Evolutionary conservation across 2,888 invertebrate genomes (phyloP).

Genomic region (Globia sparganii): DNA sequence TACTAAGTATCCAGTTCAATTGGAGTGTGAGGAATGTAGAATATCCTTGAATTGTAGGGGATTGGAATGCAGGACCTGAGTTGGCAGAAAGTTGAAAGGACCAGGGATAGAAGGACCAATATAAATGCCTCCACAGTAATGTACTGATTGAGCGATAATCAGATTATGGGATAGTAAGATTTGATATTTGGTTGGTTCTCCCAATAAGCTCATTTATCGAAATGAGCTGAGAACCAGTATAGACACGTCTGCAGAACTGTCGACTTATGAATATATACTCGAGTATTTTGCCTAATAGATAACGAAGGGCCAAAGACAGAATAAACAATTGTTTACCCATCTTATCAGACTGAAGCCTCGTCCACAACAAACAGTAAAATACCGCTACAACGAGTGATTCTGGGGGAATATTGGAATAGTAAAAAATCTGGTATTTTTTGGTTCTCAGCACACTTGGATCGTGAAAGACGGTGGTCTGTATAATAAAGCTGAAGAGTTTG

Average conservation of each 20-base stretch:
- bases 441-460: neutral
- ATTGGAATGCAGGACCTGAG: conserved; percentile 29
- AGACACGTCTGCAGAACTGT: no score
- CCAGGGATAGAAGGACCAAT: neutral
- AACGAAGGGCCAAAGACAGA: neutral
- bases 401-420: neutral
- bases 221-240: no score
- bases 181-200: neutral
- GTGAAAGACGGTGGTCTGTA: neutral
- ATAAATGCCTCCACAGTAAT: neutral
- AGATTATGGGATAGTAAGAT: neutral
- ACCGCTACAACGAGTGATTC: neutral
- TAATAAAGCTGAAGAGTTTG: no score
- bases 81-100: conserved; percentile 11
- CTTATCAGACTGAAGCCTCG: neutral
- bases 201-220: no score
- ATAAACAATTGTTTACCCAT: neutral
- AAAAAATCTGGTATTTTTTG: neutral
- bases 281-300: neutral
- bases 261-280: no score
- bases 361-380: no score
- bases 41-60: conserved; percentile 42
- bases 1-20: conserved; percentile 27
- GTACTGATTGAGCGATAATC: neutral
- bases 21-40: conserved; percentile 39